Evolutionary conservation across 2,113 vertebrate species (phyloP).

Genomic region (Brienomyrus brachyistius): DNA sequence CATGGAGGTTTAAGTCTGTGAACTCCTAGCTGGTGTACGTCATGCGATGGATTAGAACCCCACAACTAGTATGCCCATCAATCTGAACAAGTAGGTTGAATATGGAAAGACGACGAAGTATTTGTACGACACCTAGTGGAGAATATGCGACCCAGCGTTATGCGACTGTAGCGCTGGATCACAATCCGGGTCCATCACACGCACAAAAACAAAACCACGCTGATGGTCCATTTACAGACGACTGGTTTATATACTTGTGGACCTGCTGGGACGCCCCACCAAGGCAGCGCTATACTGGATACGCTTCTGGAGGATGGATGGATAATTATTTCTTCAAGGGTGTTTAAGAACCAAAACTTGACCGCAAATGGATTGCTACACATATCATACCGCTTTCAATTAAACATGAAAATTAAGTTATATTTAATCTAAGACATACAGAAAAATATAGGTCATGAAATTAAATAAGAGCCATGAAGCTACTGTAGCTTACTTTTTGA

Average conservation of each 20-base stretch:
- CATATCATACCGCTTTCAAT: neutral
- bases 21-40: neutral
- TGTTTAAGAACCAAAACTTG: neutral
- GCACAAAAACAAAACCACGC: neutral
- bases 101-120: neutral
- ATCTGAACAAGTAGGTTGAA: neutral
- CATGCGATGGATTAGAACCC: neutral
- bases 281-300: neutral
- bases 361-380: neutral
- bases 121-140: neutral
- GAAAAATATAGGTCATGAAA: neutral
- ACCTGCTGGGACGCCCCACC: neutral
- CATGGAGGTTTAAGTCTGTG: neutral
- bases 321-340: neutral
- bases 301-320: neutral
- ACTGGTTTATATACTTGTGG: neutral
- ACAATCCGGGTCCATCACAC: neutral
- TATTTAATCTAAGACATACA: neutral
- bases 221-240: neutral
- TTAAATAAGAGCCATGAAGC: neutral
- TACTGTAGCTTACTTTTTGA: neutral
- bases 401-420: neutral
- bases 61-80: neutral
- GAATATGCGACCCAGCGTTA: neutral
- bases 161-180: neutral